Percentiles rank a stretch among this genome's conserved stretches.
phyloP scores from a whole-genome alignment of 2,113 vertebrate genomes.

The Indicator maculatus region DNA sequence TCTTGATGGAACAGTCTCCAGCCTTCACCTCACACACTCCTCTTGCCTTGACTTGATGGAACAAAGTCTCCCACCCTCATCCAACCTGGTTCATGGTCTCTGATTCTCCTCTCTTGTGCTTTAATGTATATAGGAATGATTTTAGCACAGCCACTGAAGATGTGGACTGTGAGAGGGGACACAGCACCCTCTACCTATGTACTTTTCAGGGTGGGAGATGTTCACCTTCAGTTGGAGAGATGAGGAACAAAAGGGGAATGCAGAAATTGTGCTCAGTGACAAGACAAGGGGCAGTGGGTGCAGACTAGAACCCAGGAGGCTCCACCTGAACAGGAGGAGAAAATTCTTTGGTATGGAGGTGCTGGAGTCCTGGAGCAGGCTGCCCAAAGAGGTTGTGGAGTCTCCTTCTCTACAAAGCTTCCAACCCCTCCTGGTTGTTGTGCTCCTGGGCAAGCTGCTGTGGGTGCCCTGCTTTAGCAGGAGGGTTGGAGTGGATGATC shows the following conservation, averaged over 20 bases:
- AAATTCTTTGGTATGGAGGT: too few species aligned
- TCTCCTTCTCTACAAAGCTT: too few species aligned
- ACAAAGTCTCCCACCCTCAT: not conserved
- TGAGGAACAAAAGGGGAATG: not conserved
- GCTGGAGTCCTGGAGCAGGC: too few species aligned
- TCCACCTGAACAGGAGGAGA: too few species aligned
- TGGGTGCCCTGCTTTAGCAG: too few species aligned
- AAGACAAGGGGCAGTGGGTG: too few species aligned
- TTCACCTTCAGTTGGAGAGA: not conserved
- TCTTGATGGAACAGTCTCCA: not conserved
- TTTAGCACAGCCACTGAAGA: not conserved
- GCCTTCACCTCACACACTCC: not conserved
- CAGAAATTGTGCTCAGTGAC: not conserved
- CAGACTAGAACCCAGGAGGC: too few species aligned
- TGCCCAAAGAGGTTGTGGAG: too few species aligned
- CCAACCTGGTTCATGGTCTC: not conserved
- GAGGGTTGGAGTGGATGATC: too few species aligned
- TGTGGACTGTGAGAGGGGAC: not conserved
- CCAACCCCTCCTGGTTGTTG: too few species aligned
- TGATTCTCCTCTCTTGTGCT: not conserved
- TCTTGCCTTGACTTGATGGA: not conserved
- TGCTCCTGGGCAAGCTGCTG: too few species aligned
- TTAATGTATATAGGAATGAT: not conserved
- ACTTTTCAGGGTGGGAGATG: not conserved
- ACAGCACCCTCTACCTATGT: not conserved